Conservation (phyloP, 2,113 vertebrate genomes). For the Xenopus laevis region DNA sequence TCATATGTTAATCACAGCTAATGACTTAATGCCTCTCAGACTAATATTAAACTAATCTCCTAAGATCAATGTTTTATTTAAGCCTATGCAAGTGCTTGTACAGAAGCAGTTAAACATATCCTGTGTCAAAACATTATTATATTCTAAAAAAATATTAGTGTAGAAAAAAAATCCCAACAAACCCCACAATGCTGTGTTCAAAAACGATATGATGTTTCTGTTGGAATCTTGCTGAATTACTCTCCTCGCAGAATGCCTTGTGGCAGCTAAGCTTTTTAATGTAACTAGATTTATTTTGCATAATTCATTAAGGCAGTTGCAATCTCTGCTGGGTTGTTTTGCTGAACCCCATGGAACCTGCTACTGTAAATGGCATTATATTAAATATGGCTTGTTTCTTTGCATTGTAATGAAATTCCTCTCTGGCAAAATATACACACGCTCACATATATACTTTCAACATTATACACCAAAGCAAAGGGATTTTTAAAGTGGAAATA, state of each 20-base stretch:
- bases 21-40: slow-evolving; percentile 22
- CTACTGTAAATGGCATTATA: slow-evolving; percentile 7
- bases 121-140: too few species aligned
- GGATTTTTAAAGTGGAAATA: too few species aligned
- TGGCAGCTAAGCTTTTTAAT: slow-evolving; percentile 14
- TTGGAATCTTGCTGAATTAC: neutral
- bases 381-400: slow-evolving; percentile 5
- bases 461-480: too few species aligned
- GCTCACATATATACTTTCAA: too few species aligned
- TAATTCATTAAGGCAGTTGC: slow-evolving; percentile 26
- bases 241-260: slow-evolving; percentile 4
- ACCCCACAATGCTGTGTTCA: neutral
- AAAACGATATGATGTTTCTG: neutral
- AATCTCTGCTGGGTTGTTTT: slow-evolving; percentile 13
- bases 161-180: neutral
- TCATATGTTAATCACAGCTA: slow-evolving; percentile 29
- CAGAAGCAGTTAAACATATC: neutral
- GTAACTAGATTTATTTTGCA: slow-evolving; percentile 26
- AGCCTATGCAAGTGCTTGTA: neutral
- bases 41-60: neutral
- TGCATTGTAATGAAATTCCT: slow-evolving; percentile 4
- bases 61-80: neutral
- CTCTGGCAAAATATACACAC: neutral
- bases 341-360: slow-evolving; percentile 4
- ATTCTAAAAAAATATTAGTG: too few species aligned